Conservation (phyloP, 2,888 invertebrate species). For the Orthosia incerta region DNA sequence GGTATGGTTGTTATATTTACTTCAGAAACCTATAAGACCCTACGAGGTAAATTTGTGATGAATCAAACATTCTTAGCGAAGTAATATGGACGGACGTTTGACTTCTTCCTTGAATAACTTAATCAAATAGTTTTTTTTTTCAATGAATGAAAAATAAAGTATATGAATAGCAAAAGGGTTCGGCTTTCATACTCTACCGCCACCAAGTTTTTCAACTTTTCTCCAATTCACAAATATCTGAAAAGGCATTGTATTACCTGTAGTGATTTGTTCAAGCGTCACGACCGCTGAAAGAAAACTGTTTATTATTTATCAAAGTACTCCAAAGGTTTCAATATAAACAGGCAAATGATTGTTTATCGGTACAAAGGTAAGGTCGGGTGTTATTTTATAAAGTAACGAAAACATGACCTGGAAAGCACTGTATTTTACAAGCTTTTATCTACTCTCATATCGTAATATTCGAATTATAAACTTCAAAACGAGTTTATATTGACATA, state of each 20-base stretch:
- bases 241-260: neutral
- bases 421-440: neutral
- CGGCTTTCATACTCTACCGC: neutral
- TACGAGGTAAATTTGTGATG: no score
- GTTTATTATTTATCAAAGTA: slow-evolving; percentile 37
- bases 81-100: neutral
- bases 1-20: no score
- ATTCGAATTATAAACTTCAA: no score
- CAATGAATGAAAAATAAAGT: neutral
- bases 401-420: neutral
- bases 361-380: neutral
- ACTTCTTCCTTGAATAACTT: neutral
- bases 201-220: neutral
- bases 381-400: slow-evolving; percentile 3
- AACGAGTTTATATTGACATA: no score
- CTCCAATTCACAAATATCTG: slow-evolving; percentile 2
- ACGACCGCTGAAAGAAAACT: slow-evolving; percentile 29
- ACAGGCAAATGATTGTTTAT: slow-evolving; percentile 16
- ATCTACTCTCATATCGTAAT: no score
- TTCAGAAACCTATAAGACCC: no score
- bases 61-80: no score
- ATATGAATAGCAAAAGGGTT: neutral
- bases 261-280: slow-evolving; percentile 17
- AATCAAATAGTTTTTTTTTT: neutral
- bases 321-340: slow-evolving; percentile 24